Evolutionary conservation across 2,113 vertebrate genomes (phyloP).

Genomic region (Balaeniceps rex): DNA sequence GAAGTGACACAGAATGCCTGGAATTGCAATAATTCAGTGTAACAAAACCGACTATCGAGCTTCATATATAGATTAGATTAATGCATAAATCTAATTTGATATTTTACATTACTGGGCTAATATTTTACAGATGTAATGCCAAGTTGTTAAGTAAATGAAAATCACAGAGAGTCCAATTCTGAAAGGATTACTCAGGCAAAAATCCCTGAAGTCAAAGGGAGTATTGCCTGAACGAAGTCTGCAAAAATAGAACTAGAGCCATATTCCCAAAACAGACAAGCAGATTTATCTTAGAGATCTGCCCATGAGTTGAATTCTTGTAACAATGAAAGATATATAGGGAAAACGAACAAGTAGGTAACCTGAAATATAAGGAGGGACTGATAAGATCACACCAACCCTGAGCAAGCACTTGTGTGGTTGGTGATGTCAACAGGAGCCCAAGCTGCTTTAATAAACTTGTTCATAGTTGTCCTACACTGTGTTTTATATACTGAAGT

Average conservation of each 20-base stretch:
- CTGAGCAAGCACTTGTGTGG: slow-evolving; percentile 67
- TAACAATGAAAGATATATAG: slow-evolving; percentile 63
- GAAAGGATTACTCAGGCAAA: slow-evolving; percentile 64
- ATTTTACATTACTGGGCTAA: slow-evolving; percentile 32
- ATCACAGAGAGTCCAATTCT: slow-evolving; percentile 39
- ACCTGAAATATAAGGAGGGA: slow-evolving; percentile 46
- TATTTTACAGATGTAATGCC: slow-evolving; percentile 64
- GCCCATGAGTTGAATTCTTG: slow-evolving; percentile 64
- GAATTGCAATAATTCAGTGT: background rate
- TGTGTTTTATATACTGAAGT: slow-evolving; percentile 62
- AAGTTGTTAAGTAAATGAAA: slow-evolving; percentile 64
- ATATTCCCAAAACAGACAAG: slow-evolving; percentile 53
- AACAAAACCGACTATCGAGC: slow-evolving; percentile 31
- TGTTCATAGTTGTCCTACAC: slow-evolving; percentile 65
- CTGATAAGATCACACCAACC: slow-evolving; percentile 70
- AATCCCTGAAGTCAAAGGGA: slow-evolving; percentile 60
- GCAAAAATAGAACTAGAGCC: slow-evolving; percentile 60
- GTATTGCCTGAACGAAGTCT: slow-evolving; percentile 52
- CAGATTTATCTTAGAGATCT: slow-evolving; percentile 58
- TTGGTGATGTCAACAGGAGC: slow-evolving; percentile 73
- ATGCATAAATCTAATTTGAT: slow-evolving; percentile 45
- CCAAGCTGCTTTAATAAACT: slow-evolving; percentile 71
- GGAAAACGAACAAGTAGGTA: slow-evolving; percentile 44
- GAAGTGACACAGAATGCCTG: slow-evolving; percentile 13
- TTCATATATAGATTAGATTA: slow-evolving; percentile 45